Percentiles rank a stretch among this genome's conserved stretches.
Evolutionary conservation across 2,888 invertebrate species (phyloP).

Genomic region (Tetragnatha montana): DNA sequence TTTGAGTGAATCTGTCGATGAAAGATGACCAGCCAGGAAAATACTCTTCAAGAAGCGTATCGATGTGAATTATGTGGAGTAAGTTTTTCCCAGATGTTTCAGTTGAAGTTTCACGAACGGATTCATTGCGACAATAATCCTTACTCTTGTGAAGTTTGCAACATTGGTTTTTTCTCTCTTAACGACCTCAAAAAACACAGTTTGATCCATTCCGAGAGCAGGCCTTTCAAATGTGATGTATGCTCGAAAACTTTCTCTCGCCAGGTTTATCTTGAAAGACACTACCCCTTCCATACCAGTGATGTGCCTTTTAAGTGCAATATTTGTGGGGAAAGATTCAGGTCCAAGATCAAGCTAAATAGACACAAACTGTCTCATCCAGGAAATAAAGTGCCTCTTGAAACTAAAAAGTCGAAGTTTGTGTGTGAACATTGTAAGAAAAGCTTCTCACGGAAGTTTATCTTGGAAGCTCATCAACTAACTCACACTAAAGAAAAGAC

Average conservation of each 20-base stretch:
- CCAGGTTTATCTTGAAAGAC: not conserved
- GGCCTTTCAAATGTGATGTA: not conserved
- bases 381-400: not conserved
- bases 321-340: not conserved
- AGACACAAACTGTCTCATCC: constrained; percentile 3
- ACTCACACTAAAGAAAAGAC: not conserved
- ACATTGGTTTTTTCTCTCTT: not conserved
- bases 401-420: not conserved
- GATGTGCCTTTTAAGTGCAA: not conserved
- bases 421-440: not conserved
- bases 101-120: not conserved
- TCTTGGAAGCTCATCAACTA: not conserved
- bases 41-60: not conserved
- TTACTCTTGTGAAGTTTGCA: not conserved
- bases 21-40: not conserved
- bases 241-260: not conserved
- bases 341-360: not conserved
- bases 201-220: not conserved
- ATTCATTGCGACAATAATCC: not conserved
- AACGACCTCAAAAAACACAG: not conserved
- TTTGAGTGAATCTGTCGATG: not conserved
- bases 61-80: not conserved
- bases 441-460: not conserved
- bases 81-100: not conserved
- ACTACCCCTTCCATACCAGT: not conserved